These are phyloP conservation scores for Athetis lepigone DNA, from an alignment of 2,888 invertebrate species.

Conservation along the genomic window DNA sequence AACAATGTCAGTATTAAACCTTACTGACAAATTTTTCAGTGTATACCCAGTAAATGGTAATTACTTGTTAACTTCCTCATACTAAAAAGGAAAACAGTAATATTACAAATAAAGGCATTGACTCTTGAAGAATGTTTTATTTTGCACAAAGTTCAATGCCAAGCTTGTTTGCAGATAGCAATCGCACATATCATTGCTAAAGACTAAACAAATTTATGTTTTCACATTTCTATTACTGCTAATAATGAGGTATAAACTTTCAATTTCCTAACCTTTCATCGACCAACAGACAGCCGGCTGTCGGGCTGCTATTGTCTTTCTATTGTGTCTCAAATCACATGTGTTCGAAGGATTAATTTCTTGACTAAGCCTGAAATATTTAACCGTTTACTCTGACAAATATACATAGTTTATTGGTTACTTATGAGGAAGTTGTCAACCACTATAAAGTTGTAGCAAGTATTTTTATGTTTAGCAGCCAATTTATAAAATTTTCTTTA, in stretches of 20 bases:
- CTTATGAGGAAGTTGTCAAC: constrained; percentile 26
- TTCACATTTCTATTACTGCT: constrained; percentile 1
- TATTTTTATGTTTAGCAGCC: neutral
- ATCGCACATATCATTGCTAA: too few relatives aligned
- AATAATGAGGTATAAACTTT: neutral
- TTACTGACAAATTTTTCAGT: constrained; percentile 24
- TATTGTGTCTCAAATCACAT: too few relatives aligned
- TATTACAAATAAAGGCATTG: constrained; percentile 26
- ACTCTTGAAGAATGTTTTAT: constrained; percentile 27
- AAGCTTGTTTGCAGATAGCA: constrained; percentile 26
- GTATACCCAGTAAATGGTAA: constrained; percentile 13
- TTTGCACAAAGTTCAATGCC: constrained; percentile 37
- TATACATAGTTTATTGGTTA: neutral
- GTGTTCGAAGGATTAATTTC: too few relatives aligned
- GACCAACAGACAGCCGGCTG: too few relatives aligned
- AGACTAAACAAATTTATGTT: constrained; percentile 25
- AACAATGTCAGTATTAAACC: constrained; percentile 9
- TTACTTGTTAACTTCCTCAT: constrained; percentile 33
- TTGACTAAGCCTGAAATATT: neutral
- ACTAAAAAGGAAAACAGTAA: constrained; percentile 23
- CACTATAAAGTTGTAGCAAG: constrained; percentile 12
- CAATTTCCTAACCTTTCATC: too few relatives aligned
- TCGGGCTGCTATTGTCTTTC: too few relatives aligned
- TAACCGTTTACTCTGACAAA: neutral
- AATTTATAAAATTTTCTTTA: neutral